Percentiles rank a stretch among this genome's conserved stretches.
Evolutionary conservation across 2,888 invertebrate species (phyloP).

Genomic region (Esperia sulphurella): DNA sequence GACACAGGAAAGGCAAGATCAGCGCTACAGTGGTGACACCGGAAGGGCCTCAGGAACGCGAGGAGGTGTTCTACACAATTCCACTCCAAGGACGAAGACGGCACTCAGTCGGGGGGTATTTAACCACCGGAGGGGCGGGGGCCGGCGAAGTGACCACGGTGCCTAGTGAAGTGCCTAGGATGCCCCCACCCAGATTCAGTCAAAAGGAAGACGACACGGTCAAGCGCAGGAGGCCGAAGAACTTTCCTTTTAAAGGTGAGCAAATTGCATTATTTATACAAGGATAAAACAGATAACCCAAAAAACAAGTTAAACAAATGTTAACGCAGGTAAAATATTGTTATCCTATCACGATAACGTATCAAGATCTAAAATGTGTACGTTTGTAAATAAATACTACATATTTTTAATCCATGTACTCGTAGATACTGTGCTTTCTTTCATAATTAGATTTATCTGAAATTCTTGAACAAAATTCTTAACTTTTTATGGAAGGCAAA

Average conservation of each 20-base stretch:
- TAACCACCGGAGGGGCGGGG: constrained; percentile 64
- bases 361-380: neutral
- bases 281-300: neutral
- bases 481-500: neutral
- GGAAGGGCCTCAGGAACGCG: constrained; percentile 68
- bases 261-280: constrained; percentile 3
- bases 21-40: constrained; percentile 55
- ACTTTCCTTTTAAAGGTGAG: constrained; percentile 68
- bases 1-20: constrained; percentile 63
- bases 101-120: constrained; percentile 84
- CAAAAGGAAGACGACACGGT: constrained; percentile 59
- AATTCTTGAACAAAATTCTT: no score
- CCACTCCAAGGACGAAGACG: constrained; percentile 73
- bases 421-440: no score
- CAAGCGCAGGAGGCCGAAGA: constrained; percentile 59
- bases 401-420: no score
- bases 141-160: constrained; percentile 66
- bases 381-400: no score
- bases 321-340: neutral
- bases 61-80: constrained; percentile 81
- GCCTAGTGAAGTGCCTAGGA: constrained; percentile 76
- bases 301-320: neutral
- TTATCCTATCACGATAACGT: neutral
- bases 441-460: no score
- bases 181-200: constrained; percentile 68